Base-by-base conservation (phyloP, 1,140 invertebrate species). In the Drosophila mauritiana region DNA sequence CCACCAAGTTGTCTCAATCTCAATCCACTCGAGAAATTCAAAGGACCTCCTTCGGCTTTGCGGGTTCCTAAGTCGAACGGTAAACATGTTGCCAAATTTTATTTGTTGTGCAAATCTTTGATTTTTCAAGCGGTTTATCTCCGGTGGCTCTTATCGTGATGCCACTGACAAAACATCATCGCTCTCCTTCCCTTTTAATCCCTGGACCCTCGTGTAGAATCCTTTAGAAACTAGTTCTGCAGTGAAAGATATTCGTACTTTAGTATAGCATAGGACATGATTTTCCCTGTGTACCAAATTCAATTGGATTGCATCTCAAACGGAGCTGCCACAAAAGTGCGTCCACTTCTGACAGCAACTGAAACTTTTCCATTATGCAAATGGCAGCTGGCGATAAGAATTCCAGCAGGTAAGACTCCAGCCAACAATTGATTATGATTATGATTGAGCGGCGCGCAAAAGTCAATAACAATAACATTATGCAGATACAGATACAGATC, bases 381-480 rank as follows among this genome's bases (percentile, higher is more conserved):
- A 88, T 89, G 72, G 53, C 56, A 48, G 49, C 34, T 49, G 45
- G 36, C 54, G 83, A 86, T 86, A 82, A 86, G 74, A 46, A 67
- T 53, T 48, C 46, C 40, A 62, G 80, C 84, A 88, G 84, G 84
- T 88, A 78, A 64, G 68, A 46, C 43, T 53, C 25, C n/a, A 22
- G 34, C 10, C 62, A 76, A 80, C 73, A 83, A 84, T 85, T 84
- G 80, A 84, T 89, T 84, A 74, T 84, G 76, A 89, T 83, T 83
- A 83, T 89, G 84, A 89, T 89, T 89, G 84, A 89, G 77, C 68
- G 73, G 46, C 75, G 68, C 80, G 80, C 73, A 73, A 84, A 78
- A 89, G 84, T 89, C 84, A 89, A 89, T 89, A 85, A 88, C 83
- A 85, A 88, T 78, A 83, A 72, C 74, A 88, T 79, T 82, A 86